Evolutionary conservation across 2,888 invertebrate species (phyloP), one percentile per base, ranked within the genome.

Genomic region (Drosophila stalkeri): DNA sequence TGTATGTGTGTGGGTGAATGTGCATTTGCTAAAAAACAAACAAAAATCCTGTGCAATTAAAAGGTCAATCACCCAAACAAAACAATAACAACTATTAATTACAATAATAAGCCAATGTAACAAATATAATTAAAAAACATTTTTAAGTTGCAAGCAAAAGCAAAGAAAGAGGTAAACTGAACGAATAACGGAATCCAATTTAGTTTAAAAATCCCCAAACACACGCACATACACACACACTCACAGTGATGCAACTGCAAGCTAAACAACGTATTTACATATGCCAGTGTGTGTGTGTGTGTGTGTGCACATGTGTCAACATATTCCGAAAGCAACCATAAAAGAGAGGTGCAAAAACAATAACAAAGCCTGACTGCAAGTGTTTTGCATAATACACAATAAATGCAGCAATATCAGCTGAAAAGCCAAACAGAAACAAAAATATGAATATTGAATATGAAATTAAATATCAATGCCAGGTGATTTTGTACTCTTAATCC

Each of bases 21-120:
- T 75, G 66, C 49, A 64, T 70, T 64, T 64, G 64, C 75, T 71
- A 73, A 73, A 11, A 70, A 69, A 46, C 12, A 59, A 73, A 71
- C 64, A 64, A 64, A 77, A 81, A 71, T 76, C 70, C 71, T 81
- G 72, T 84, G 84, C 69, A 82, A 83, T 80, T 84, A 80, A 66
- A 77, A 60, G 84, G 82, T 80, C 84, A 81, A 74, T 84, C 80
- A 84, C 77, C 81, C 31, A 75, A 75, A 44, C 20, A 44, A 54
- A 44, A 47, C 33, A 44, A 44, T 57, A 44, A 57, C 20, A 57
- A 35, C 16, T 35, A 57, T 57, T 35, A 51, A 56, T 51, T 56
- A 43, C 43, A 66, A 52, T 43, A n/a, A 31, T 33, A 59, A 39
- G 46, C 33, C 33, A 57, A 33, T 74, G 35, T 47, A 51, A 41